Base-by-base conservation (phyloP, 2,797 vertebrate genomes). In the Falco rusticolus region DNA sequence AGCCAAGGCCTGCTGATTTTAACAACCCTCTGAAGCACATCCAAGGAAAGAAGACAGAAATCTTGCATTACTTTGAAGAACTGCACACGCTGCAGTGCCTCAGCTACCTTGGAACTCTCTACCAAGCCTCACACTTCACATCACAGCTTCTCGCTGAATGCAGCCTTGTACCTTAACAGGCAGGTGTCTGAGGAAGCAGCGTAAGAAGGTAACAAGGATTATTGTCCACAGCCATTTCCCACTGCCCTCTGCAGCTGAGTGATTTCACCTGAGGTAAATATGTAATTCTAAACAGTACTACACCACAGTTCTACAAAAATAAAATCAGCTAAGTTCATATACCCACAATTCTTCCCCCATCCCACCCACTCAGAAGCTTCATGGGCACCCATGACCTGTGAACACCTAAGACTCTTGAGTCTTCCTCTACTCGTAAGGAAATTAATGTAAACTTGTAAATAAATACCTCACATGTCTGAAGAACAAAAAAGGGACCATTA, bases 51-150 rank as follows among this genome's bases (percentile, higher is more conserved):
- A 6, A 61, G 45, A 43, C 61, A 60, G 53, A 86, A 92, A 69
- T 53, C 22, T 39, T 37, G 19, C 17, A 18, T 20, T n/a, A 22
- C 51, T 68, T 39, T 20, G 41, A 51, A 81, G 80, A 90, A 63
- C 31, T 19, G n/a, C 51, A 54, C 10, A 19, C 11, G 41, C 34
- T 26, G 41, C 51, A 84, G 54, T 3, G 10, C 11, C 76, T 76
- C 53, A 48, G 2, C 57, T 48, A 59, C 26, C 29, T 22, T 61
- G 48, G 45, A 79, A 64, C 14, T 22, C n/a, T 53, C 37, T 59
- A 81, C 7, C 6, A 43, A 54, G 28, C 21, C 29, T 51, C 56
- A 26, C 0, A 1, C 59, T 77, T 72, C 60, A 26, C 0, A 0
- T 48, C 45, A 50, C 22, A 80, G 22, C 45, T 74, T 60, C 61